Evolutionary conservation across 2,888 invertebrate species (phyloP).

Genomic region (Hyalella azteca): DNA sequence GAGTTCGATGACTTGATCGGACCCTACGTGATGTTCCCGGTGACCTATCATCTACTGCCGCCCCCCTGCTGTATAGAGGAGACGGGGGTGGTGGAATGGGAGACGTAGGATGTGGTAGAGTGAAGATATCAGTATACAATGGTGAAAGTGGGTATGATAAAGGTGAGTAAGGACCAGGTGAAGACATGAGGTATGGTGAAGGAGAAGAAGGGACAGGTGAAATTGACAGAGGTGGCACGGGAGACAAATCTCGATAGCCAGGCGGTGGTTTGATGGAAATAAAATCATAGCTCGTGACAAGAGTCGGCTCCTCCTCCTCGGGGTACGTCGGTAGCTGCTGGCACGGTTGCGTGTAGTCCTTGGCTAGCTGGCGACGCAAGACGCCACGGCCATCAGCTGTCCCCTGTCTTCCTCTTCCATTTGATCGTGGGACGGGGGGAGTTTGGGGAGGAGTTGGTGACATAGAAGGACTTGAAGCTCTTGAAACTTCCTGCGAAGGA

Average conservation of each 20-base stretch:
- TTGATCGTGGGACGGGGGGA: neutral
- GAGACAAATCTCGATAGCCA: constrained; percentile 31
- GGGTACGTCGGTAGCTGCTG: constrained; percentile 18
- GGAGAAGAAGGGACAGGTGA: constrained; percentile 15
- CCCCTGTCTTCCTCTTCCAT: neutral
- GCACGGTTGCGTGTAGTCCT: constrained; percentile 26
- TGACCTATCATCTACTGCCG: neutral
- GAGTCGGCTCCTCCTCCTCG: constrained; percentile 13
- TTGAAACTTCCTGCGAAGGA: constrained; percentile 51
- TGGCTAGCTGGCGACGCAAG: constrained; percentile 6
- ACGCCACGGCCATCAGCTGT: neutral
- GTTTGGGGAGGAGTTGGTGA: constrained; percentile 44
- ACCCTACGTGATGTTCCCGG: neutral
- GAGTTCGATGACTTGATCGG: neutral
- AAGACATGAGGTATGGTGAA: neutral
- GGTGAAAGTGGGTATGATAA: constrained; percentile 3
- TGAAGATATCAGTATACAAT: neutral
- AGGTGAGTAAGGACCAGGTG: neutral
- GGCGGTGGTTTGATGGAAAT: constrained; percentile 14
- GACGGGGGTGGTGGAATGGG: constrained; percentile 29
- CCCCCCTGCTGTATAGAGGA: neutral
- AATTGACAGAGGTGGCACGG: constrained; percentile 1
- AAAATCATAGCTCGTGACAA: neutral
- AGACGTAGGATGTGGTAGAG: neutral
- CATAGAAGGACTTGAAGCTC: constrained; percentile 52